Evolutionary conservation across 2,888 invertebrate genomes (phyloP).

Genomic region (Sphaerophoria taeniata): DNA sequence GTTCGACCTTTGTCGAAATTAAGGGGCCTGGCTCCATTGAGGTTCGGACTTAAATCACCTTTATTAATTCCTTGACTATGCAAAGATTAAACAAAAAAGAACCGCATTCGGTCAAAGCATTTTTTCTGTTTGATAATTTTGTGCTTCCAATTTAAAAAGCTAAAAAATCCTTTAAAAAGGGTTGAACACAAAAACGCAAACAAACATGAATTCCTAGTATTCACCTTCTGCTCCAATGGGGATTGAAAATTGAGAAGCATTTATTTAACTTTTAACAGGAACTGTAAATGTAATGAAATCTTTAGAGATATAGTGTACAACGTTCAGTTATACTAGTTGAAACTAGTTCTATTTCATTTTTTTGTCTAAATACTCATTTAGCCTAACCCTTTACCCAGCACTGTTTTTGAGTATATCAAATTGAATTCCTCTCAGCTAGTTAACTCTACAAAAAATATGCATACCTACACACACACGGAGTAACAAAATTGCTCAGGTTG

Average conservation of each 20-base stretch:
- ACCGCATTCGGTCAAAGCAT: too few species aligned
- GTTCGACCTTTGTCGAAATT: too few species aligned
- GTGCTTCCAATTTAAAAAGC: slow-evolving; percentile 4
- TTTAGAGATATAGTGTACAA: neutral
- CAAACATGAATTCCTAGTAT: neutral
- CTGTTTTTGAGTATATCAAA: slow-evolving; percentile 46
- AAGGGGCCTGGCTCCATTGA: too few species aligned
- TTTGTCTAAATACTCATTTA: neutral
- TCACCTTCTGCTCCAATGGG: neutral
- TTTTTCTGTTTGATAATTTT: neutral
- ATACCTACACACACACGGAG: neutral
- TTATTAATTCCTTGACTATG: too few species aligned
- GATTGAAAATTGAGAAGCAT: slow-evolving; percentile 10
- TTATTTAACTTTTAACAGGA: slow-evolving; percentile 11
- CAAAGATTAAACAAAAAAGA: too few species aligned
- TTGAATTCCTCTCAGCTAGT: slow-evolving; percentile 54
- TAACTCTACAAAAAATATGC: neutral
- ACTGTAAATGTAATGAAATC: neutral
- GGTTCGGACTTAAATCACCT: too few species aligned
- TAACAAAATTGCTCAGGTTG: neutral
- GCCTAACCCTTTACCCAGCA: slow-evolving; percentile 14
- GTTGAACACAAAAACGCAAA: neutral
- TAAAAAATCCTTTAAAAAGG: neutral
- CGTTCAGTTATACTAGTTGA: slow-evolving; percentile 13
- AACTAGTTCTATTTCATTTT: slow-evolving; percentile 25